Conservation (phyloP, 64 coral and sea anemone genomes). For the Montipora foliosa region DNA sequence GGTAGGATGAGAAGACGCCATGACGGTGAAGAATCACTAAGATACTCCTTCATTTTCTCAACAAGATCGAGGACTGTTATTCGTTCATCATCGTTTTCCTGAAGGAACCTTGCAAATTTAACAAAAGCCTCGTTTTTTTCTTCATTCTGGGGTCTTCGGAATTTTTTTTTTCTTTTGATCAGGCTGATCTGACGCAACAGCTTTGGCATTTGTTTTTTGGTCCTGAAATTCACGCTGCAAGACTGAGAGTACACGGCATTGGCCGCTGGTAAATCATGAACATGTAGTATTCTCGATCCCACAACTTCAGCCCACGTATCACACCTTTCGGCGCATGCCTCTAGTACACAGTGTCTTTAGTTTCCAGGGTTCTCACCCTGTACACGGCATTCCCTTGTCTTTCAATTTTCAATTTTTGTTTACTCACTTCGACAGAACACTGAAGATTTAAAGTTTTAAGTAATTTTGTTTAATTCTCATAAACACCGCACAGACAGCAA, state of each 20-base stretch:
- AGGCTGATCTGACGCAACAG: not conserved
- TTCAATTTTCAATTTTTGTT: too few species aligned
- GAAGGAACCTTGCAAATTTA: not conserved
- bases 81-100: slow-evolving; percentile 57
- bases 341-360: slow-evolving; percentile 9
- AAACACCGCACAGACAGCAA: too few species aligned
- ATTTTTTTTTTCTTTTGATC: not conserved
- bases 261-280: slow-evolving; percentile 55
- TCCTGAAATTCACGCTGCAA: not conserved
- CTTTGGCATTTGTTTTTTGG: not conserved
- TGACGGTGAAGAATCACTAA: not conserved
- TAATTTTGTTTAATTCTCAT: too few species aligned
- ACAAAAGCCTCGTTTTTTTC: slow-evolving; percentile 43
- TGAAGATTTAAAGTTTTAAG: too few species aligned
- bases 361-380: not conserved
- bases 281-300: slow-evolving; percentile 42
- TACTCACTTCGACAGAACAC: too few species aligned
- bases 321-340: slow-evolving; percentile 7
- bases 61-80: slow-evolving; percentile 39
- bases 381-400: too few species aligned
- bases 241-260: not conserved
- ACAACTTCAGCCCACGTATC: slow-evolving; percentile 35
- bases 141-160: not conserved
- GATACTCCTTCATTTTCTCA: slow-evolving; percentile 48
- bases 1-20: slow-evolving; percentile 19